Percentiles rank a stretch among this genome's conserved stretches.
Conservation (phyloP, 1,140 invertebrate species). For the Notospermus geniculatus region DNA sequence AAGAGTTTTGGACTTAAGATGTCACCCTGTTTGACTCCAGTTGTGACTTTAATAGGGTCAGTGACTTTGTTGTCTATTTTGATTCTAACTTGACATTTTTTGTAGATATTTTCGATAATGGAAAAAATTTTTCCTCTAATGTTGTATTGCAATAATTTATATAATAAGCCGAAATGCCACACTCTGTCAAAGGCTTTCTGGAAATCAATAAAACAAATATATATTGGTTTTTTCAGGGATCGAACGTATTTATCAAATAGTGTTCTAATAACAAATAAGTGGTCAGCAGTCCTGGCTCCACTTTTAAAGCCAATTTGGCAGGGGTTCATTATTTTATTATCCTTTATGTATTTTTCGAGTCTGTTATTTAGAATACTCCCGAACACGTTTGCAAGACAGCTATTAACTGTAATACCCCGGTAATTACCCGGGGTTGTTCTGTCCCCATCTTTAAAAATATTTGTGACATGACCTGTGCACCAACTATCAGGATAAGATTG, state of each 20-base stretch:
- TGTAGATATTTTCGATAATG: slow-evolving; percentile 13
- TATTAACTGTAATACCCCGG: slow-evolving; percentile 13
- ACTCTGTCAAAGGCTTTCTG: slow-evolving; percentile 14
- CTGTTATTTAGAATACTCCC: slow-evolving; percentile 7
- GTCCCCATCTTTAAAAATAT: slow-evolving; percentile 16
- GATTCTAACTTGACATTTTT: background rate
- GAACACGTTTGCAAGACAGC: slow-evolving; percentile 18
- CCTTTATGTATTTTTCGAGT: slow-evolving; percentile 3
- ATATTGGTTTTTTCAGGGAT: slow-evolving; percentile 1
- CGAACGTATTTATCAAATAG: slow-evolving; percentile 17
- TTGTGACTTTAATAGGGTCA: background rate
- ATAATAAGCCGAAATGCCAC: slow-evolving; percentile 4
- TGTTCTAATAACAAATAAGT: slow-evolving; percentile 17
- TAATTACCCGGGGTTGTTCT: slow-evolving; percentile 7
- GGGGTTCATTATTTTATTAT: slow-evolving; percentile 12
- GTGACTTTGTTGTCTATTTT: background rate
- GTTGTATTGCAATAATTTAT: slow-evolving; percentile 1
- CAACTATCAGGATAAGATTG: slow-evolving; percentile 8
- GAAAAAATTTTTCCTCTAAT: slow-evolving; percentile 13
- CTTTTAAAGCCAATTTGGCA: slow-evolving; percentile 14
- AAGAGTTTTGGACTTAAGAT: background rate
- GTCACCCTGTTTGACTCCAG: background rate
- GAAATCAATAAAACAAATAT: slow-evolving; percentile 14
- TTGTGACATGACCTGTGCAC: slow-evolving; percentile 13
- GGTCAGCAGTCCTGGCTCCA: slow-evolving; percentile 12